Conservation (phyloP, 2,888 invertebrate genomes). For the Pandemis heparana region DNA sequence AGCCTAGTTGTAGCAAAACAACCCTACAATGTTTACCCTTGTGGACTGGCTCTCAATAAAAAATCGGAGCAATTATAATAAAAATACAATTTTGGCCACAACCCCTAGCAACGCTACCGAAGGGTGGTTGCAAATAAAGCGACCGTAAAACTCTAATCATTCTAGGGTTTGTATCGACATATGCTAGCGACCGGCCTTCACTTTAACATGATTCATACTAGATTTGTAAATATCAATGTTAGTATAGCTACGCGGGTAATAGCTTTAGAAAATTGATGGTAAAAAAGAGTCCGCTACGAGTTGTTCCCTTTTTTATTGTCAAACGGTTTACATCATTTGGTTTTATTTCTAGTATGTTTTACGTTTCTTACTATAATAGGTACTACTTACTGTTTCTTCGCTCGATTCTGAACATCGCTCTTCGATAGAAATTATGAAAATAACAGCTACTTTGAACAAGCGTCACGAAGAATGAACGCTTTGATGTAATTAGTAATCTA, state of each 20-base stretch:
- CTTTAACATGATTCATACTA: slow-evolving; percentile 29
- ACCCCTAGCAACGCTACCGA: slow-evolving; percentile 67
- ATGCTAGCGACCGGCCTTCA: slow-evolving; percentile 42
- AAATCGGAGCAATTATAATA: slow-evolving; percentile 80
- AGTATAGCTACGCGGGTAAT: slow-evolving; percentile 15
- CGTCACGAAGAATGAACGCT: not conserved
- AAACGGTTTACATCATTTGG: not conserved
- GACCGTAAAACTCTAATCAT: slow-evolving; percentile 70
- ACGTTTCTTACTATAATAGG: too few species aligned
- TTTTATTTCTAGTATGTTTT: too few species aligned
- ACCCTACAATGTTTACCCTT: slow-evolving; percentile 77
- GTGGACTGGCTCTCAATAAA: slow-evolving; percentile 71
- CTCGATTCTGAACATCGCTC: too few species aligned
- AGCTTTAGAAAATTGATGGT: slow-evolving; percentile 4
- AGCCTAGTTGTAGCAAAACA: slow-evolving; percentile 62
- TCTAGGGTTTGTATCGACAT: slow-evolving; percentile 46
- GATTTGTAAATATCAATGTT: slow-evolving; percentile 33
- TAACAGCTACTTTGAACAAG: not conserved
- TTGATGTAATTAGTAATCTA: not conserved
- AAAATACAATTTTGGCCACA: slow-evolving; percentile 84
- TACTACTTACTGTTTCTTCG: too few species aligned
- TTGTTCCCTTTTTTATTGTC: not conserved
- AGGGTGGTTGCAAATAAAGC: slow-evolving; percentile 81
- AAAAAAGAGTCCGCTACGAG: not conserved
- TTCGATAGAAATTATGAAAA: not conserved